phyloP scores from a whole-genome alignment of 2,888 invertebrate genomes.

The Xylota sylvarum region DNA sequence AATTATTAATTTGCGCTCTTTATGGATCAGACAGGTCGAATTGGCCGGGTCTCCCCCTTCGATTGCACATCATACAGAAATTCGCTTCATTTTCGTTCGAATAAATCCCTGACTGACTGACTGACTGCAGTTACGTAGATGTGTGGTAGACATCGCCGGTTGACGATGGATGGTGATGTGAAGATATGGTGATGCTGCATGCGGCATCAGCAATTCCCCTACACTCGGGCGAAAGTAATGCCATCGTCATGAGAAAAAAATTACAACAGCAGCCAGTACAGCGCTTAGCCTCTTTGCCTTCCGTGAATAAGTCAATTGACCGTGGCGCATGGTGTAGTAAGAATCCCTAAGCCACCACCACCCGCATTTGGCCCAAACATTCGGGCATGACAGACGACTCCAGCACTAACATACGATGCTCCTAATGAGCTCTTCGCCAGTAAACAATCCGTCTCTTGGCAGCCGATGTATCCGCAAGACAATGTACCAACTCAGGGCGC shows the following conservation, averaged over 20 bases:
- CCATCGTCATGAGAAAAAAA: constrained; percentile 34
- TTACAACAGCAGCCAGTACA: background rate
- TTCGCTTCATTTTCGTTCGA: constrained; percentile 16
- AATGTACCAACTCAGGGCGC: constrained; percentile 10
- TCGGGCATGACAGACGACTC: constrained; percentile 47
- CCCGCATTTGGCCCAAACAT: constrained; percentile 28
- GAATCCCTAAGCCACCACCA: constrained; percentile 12
- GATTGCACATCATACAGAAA: constrained; percentile 3
- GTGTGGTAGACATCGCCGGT: constrained; percentile 3
- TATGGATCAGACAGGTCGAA: constrained; percentile 22
- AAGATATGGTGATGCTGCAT: constrained; percentile 26
- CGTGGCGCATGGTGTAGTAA: constrained; percentile 34
- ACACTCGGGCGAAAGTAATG: constrained; percentile 47
- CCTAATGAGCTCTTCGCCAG: constrained; percentile 53
- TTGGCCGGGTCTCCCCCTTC: background rate
- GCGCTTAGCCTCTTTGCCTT: constrained; percentile 39
- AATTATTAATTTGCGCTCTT: constrained; percentile 60
- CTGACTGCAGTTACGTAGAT: constrained; percentile 3
- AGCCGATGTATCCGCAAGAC: constrained; percentile 15
- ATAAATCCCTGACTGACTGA: constrained; percentile 32
- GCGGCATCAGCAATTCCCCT: constrained; percentile 24
- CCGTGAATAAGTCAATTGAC: constrained; percentile 62
- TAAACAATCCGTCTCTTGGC: constrained; percentile 37
- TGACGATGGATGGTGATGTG: constrained; percentile 17
- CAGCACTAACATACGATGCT: constrained; percentile 26